Base-by-base conservation (phyloP, 1,140 invertebrate species). In the Tetragnatha versicolor region DNA sequence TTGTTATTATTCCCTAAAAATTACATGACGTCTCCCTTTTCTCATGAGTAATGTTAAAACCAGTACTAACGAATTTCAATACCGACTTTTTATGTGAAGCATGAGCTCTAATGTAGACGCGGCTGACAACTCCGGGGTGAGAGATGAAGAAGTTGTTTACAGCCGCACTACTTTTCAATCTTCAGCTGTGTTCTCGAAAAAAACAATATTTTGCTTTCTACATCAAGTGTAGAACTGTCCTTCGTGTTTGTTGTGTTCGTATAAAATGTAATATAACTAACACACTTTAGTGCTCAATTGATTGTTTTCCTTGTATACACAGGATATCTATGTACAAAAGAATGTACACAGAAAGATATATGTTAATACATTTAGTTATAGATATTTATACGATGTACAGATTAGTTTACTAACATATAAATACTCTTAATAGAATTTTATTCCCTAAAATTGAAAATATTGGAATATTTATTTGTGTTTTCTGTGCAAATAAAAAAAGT, bases 401-500 rank as follows among this genome's bases (percentile, higher is more conserved):
- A 53, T 55, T 70, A 70, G 68, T 70, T 70, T 70, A 70, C 31
- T 17, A 70, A 70, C 42, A 55, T 53, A 53, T 37, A 51, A 68
- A 47, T 68, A 53, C 25, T 35, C 37, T 37, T 70, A 35, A 55
- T 70, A 70, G 68, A 53, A 70, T 29, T 70, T 70, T 70, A 70
- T 70, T 70, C 49, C 65, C 49, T 53, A 70, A 37, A 70, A 53
- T 55, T 35, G n/a, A n/a, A n/a, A 47, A 22, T 35, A 70, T 53
- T 53, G 33, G 39, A 49, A 45, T 66, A 51, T 53, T 61, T 61
- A 61, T 17, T 69, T 53, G 68, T 70, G 68, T 70, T 70, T 70
- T 70, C 47, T 70, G 68, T 70, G 68, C 47, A 55, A 70, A 70
- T 70, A 70, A 70, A 53, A 53, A 66, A 70, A 70, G 49, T 70